Base-by-base conservation (phyloP, 2,888 invertebrate genomes). In the Tillus elongatus region DNA sequence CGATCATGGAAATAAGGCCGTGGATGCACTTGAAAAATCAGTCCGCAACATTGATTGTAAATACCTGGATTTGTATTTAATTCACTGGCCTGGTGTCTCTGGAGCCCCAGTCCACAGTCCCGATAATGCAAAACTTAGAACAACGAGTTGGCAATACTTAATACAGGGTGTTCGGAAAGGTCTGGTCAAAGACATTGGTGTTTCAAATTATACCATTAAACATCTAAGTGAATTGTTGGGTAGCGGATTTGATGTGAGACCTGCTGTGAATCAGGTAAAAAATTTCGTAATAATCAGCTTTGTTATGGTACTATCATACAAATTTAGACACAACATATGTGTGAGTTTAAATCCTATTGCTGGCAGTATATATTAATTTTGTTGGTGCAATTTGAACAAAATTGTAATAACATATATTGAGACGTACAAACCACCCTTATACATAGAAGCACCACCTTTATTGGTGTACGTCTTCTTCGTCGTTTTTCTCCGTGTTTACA, bases 41-140 rank as follows among this genome's bases (percentile, higher is more conserved):
- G 54, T 88, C 10, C 52, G 63, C 3, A 72, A 76, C 40, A 63
- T 90, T 12, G 71, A 75, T 15, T 63, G 74, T 15, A 70, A 73
- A 4, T 86, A 85, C 55, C 64, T 88, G 2, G 89, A 90, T 63
- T 63, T 90, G 24, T 84, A 79, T 53, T 66, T 90, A 33, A 81
- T 90, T 40, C 87, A 89, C 57, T 88, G 86, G 77, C 89, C 88
- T 24, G 83, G 82, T 4, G 66, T 70, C 13, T 66, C 72, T 9
- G 71, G 73, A 28, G 50, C 73, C 24, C 58, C 70, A 9, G 66
- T 70, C 10, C 64, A 65, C 10, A 74, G 77, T 51, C 51, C 65
- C 1, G 64, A 66, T 14, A 80, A 84, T 52, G 50, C 57, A n/a
- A 58, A 66, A 36, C 53, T 77, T 9, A 67, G 87, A 15, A 63